These are phyloP conservation scores for Falcaria lacertinaria DNA, from an alignment of 2,888 invertebrate species.

Conservation along the genomic window DNA sequence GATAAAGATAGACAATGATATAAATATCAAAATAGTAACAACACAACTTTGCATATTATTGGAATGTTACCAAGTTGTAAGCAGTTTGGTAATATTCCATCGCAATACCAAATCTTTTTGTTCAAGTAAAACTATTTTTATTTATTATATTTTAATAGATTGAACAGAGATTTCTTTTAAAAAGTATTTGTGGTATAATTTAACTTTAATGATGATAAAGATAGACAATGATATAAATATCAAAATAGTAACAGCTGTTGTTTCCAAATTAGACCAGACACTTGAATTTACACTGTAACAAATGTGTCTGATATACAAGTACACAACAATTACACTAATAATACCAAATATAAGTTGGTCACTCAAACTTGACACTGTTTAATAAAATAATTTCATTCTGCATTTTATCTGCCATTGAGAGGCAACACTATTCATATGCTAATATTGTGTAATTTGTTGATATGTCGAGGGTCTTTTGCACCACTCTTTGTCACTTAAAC, in stretches of 20 bases:
- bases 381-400: conserved; percentile 52
- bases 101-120: too few relatives aligned
- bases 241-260: background rate
- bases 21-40: too few relatives aligned
- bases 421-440: conserved; percentile 62
- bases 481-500: conserved; percentile 66
- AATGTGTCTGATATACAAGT: conserved; percentile 19
- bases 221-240: too few relatives aligned
- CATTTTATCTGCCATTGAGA: conserved; percentile 52
- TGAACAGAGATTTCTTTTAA: too few relatives aligned
- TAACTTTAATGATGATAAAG: too few relatives aligned
- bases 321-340: conserved; percentile 29
- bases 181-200: too few relatives aligned
- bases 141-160: too few relatives aligned
- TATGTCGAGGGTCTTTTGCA: conserved; percentile 75
- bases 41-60: too few relatives aligned
- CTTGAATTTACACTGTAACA: background rate
- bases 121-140: too few relatives aligned
- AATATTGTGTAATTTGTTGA: conserved; percentile 78
- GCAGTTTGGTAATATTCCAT: too few relatives aligned
- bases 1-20: too few relatives aligned
- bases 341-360: conserved; percentile 36
- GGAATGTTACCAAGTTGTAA: too few relatives aligned
- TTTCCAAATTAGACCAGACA: background rate
- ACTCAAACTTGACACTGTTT: conserved; percentile 60